Evolutionary conservation across 2,113 vertebrate species (phyloP), one percentile per base, ranked within the genome.

Genomic region (Oophaga pumilio): DNA sequence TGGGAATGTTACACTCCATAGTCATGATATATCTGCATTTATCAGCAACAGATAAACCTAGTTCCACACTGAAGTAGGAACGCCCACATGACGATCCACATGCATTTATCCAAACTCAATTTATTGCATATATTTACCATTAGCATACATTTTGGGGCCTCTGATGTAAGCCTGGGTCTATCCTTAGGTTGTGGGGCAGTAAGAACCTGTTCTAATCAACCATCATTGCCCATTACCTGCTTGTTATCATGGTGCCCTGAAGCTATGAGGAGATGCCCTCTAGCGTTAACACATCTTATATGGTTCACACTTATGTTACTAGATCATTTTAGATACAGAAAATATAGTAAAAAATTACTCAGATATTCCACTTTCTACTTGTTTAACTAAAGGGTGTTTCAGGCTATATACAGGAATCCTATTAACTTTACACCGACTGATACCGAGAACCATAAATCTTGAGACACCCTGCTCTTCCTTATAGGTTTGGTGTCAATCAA

Each of bases 311-410:
- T n/a, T 7, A 56, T 56, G 8, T 7, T 11, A 56, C 53, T 11
- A 56, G 53, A 56, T 56, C 8, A 56, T 13, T 56, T 56, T 13
- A 56, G 12, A 56, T 13, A 56, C 9, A 56, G 53, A 56, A 56
- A 56, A 13, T 13, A 9, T 9, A 56, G 12, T 56, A 56, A 13
- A 56, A 56, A 8, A 9, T 56, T 13, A 56, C 12, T 56, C 14
- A 71, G 22, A 17, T 18, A 81, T 11, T n/a, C 33, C 2, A 22
- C 60, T 82, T 68, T 82, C 17, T 17, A 17, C 26, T 7, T 82
- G 28, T 82, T 66, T 82, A 52, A 9, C 62, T n/a, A 68, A 50
- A 52, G 80, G 80, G 80, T 5, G 80, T 82, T 82, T 18, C 10
- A n/a, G 17, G 4, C 43, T 66, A 50, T 2, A n/a, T 22, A 49